Base-by-base conservation (phyloP, 2,797 vertebrate genomes). In the Sardinella longiceps region DNA sequence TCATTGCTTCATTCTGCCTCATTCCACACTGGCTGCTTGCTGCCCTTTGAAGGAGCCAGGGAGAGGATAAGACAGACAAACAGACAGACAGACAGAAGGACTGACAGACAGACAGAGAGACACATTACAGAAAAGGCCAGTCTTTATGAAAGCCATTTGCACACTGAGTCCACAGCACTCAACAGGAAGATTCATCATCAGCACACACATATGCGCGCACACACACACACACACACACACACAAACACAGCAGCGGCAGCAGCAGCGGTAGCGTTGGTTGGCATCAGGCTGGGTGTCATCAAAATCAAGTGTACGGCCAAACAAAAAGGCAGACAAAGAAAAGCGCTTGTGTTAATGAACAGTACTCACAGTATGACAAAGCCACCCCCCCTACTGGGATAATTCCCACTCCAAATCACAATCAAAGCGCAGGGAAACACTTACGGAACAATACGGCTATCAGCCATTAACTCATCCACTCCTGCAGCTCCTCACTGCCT, bases 381-480 rank as follows among this genome's bases (percentile, higher is more conserved):
- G 93, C 91, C 93, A 94, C 92, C 94, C 91, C 90, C 82, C 93
- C 94, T 90, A 92, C 93, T 92, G 94, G 94, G 94, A 96, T 96
- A 94, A 95, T 96, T 95, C 92, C 90, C 91, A 90, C 91, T 92
- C 90, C 92, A 94, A 96, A 95, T 95, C 95, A 93, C 95, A 95
- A 96, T 95, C 95, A 96, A 94, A 95, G 93, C 93, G 93, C 88
- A n/a, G 90, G 92, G 87, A 89, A 94, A 93, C 95, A 95, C 94
- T 95, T 89, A 90, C 94, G 88, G 90, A 93, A 93, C 91, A 90
- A 90, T 87, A 92, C 90, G 89, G 90, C 88, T 91, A 94, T 92
- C 89, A 92, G 86, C 91, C 91, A 93, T 95, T 95, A 94, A 95
- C 94, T 94, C 91, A 90, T 91, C 93, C 89, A 87, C 92, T 94